Conservation (phyloP, 2,797 vertebrate species). For the Halcyon smyrnensis region DNA sequence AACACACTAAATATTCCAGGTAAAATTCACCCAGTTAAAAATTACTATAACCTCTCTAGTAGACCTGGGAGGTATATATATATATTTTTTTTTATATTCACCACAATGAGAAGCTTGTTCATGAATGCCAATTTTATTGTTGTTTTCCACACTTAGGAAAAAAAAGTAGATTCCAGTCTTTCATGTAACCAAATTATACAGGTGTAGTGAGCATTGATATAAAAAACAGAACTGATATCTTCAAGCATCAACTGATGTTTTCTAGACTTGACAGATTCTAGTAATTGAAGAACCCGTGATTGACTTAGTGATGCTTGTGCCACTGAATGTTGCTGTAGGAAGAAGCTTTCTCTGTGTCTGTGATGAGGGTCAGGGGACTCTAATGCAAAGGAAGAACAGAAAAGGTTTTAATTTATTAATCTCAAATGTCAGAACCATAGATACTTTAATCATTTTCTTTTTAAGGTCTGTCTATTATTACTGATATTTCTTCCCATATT, state of each 20-base stretch:
- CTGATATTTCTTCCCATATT: neutral
- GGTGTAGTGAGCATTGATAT: slow-evolving; percentile 12
- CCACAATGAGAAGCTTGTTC: neutral
- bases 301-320: neutral
- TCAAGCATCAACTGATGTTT: slow-evolving; percentile 21
- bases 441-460: neutral
- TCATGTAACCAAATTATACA: slow-evolving; percentile 54
- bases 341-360: neutral
- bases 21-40: neutral
- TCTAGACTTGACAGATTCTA: slow-evolving; percentile 25
- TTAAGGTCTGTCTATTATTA: neutral
- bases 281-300: slow-evolving; percentile 46
- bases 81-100: neutral
- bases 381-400: neutral
- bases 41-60: neutral
- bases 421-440: neutral
- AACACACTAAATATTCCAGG: neutral
- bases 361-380: neutral
- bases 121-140: slow-evolving; percentile 29
- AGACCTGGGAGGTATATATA: neutral
- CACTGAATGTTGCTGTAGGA: neutral
- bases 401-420: slow-evolving; percentile 2
- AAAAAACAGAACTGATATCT: slow-evolving; percentile 44
- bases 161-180: slow-evolving; percentile 43
- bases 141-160: neutral